Evolutionary conservation across 2,113 vertebrate genomes (phyloP), one percentile per base, ranked within the genome.

Genomic region (Cynopterus brachyotis): DNA sequence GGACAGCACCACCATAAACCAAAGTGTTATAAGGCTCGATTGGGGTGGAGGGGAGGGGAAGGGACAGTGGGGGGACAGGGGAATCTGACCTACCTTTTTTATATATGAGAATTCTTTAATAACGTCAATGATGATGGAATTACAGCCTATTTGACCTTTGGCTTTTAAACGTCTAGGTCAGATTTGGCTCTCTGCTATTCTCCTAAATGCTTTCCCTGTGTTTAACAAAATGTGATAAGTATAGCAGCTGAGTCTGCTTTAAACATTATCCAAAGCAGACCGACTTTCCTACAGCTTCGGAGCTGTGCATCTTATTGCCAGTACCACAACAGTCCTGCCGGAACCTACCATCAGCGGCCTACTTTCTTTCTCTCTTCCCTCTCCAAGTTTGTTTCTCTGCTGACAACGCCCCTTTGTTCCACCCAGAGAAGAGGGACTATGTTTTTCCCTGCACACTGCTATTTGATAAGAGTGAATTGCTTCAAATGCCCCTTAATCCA

Each of bases 241-340:
- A 98, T 99, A 99, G 99, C 99, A 99, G 99, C 99, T 98, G 98
- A 98, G 98, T 98, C 99, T 97, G 98, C 98, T 98, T 98, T 89
- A 97, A 98, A 89, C 97, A 64, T 96, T 94, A 98, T 96, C 98
- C 97, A 87, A 95, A 98, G 98, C 97, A 98, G 98, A 99, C 98
- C 90, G 15, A 98, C 98, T 98, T 98, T 90, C 95, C 98, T 94
- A 97, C 98, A 98, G 98, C 99, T 98, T 98, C 97, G 97, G 98
- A 98, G 99, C 98, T 97, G 98, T 91, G 53, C 82, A 93, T 98
- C 98, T 99, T 99, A 98, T 99, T 99, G 99, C 98, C 99, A 98
- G 98, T 98, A 99, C 98, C 98, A 93, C 98, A 97, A 97, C 97
- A 98, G 98, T 97, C 97, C 97, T 98, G 97, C 98, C 95, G 90